A percentile compares a stretch with the other conserved stretches of the same genome.
These are phyloP conservation scores for Callaeas wilsoni DNA, from an alignment of 2,113 vertebrate species.

Conservation along the genomic window DNA sequence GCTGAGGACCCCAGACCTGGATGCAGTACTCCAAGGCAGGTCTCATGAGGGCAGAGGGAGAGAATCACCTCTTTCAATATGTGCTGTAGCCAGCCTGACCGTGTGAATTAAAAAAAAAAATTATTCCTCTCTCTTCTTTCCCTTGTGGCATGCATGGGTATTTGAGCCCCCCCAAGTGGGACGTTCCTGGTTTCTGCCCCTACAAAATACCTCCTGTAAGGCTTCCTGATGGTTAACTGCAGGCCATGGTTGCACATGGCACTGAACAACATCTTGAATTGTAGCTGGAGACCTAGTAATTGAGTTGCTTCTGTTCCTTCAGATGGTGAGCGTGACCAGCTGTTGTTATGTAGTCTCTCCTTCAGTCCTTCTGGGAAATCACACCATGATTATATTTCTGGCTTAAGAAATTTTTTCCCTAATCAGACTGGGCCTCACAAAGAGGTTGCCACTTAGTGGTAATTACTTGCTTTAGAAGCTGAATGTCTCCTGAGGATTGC, in stretches of 20 bases:
- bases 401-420: conserved; percentile 41
- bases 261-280: background rate
- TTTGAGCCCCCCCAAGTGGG: background rate
- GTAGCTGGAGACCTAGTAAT: background rate
- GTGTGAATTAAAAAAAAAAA: rapidly evolving
- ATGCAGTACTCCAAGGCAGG: background rate
- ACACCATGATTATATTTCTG: conserved; percentile 41
- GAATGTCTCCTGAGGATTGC: conserved; percentile 33
- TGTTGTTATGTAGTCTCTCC: conserved; percentile 21
- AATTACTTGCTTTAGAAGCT: conserved; percentile 54
- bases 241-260: background rate
- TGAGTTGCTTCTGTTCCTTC: background rate
- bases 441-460: conserved; percentile 53
- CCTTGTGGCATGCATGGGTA: background rate
- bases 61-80: background rate
- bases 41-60: background rate
- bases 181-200: background rate
- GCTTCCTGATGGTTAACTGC: background rate
- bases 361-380: conserved; percentile 49
- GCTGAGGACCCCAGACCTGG: background rate
- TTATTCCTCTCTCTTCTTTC: background rate
- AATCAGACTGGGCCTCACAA: conserved; percentile 49
- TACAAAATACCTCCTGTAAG: background rate
- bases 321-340: background rate
- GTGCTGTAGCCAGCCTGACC: background rate